A percentile compares a stretch with the other conserved stretches of the same genome.
Conservation (phyloP, 2,888 invertebrate genomes). For the Platycheirus albimanus region DNA sequence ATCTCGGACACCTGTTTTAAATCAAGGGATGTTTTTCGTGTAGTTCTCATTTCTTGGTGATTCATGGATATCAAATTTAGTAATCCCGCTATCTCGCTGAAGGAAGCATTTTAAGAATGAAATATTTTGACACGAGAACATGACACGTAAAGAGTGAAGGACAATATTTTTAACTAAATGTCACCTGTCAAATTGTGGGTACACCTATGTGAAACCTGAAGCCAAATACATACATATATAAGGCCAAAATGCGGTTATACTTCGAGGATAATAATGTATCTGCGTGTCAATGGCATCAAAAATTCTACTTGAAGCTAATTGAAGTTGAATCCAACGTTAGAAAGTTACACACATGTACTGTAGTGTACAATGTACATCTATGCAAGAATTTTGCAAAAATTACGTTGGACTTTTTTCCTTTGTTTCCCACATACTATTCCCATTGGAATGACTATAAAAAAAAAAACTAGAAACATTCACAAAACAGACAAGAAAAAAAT, state of each 20-base stretch:
- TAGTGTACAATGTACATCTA: not conserved
- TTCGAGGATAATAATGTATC: conserved; percentile 58
- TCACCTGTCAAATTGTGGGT: conserved; percentile 52
- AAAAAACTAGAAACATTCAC: not conserved
- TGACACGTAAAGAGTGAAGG: conserved; percentile 35
- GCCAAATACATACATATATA: not conserved
- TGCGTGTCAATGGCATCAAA: conserved; percentile 67
- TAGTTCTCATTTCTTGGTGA: not conserved
- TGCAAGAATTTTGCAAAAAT: conserved; percentile 1
- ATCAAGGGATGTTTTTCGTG: conserved; percentile 16
- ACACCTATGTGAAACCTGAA: conserved; percentile 37
- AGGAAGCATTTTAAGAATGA: conserved; percentile 24
- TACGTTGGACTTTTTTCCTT: conserved; percentile 43
- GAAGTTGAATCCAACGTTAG: conserved; percentile 64
- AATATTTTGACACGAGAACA: conserved; percentile 28
- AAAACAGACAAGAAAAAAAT: conserved; percentile 10
- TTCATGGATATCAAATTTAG: conserved; percentile 25
- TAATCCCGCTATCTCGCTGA: conserved; percentile 44
- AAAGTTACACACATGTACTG: too few relatives aligned
- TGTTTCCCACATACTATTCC: conserved; percentile 53
- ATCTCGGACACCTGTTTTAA: conserved; percentile 65
- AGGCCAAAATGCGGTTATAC: conserved; percentile 15
- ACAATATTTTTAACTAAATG: conserved; percentile 47
- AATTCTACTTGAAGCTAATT: conserved; percentile 75
- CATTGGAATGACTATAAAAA: conserved; percentile 54